Evolutionary conservation across 1,140 invertebrate genomes (phyloP), one percentile per base, ranked within the genome.

Genomic region (Calycopis cecrops): DNA sequence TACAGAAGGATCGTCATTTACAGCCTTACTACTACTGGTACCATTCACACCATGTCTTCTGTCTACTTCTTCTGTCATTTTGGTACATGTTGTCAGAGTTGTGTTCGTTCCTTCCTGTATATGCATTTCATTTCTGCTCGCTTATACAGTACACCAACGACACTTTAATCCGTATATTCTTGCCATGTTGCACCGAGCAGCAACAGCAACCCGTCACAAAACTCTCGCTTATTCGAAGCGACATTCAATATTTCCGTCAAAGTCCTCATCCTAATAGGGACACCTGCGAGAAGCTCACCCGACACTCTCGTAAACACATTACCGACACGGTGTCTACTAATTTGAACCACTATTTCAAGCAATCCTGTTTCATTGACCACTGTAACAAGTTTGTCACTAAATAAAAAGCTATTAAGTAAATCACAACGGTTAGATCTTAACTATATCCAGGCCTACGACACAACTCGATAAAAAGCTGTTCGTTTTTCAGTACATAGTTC

Each of bases 1-100:
- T 63, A 70, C 76, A 58, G 79, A 71, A 71, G 67, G 69, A 71
- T 85, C 81, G 44, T 84, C 80, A 70, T 65, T 78, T 44, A 63
- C 73, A 70, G 68, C 69, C 69, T 85, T 85, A 71, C 85, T 87
- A 81, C 89, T 88, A 85, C 87, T 88, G 87, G 88, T 90, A 77
- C 89, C 90, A 89, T 91, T 91, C 77, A 90, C 89, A 83, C 89
- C 89, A 89, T 89, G 84, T 90, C 88, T 89, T 89, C 85, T 90
- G 88, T 90, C 88, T 85, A 88, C 88, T 88, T 90, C 89, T 87
- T 90, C 89, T 90, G 88, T 90, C 90, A 91, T 91, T 90, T 90
- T 91, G 87, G 89, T 84, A 90, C 90, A 91, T 91, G 89, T 90
- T 91, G 90, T 90, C 85, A 87, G 86, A 85, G 83, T 86, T 85